A percentile compares a stretch with the other conserved stretches of the same genome.
phyloP scores from a whole-genome alignment of 92 coral and sea anemone genomes.

The Palythoa grandiflora region DNA sequence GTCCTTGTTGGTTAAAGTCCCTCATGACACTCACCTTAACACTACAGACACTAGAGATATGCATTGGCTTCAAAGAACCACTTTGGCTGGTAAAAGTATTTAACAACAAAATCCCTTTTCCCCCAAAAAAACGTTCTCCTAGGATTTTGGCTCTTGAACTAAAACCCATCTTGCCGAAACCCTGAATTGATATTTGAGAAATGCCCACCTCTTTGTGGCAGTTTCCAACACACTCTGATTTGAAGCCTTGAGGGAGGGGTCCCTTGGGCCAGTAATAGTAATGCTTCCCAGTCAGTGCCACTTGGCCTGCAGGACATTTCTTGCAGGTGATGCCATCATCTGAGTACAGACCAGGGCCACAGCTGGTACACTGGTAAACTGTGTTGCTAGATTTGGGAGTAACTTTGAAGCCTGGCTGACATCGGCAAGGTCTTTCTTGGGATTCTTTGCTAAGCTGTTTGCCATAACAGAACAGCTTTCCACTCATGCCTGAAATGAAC shows the following conservation, averaged over 20 bases:
- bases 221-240: slow-evolving; percentile 74
- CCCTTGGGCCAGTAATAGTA: slow-evolving; percentile 64
- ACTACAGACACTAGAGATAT: no score
- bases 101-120: no score
- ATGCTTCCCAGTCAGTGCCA: slow-evolving; percentile 83
- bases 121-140: background rate
- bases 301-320: slow-evolving; percentile 71
- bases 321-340: slow-evolving; percentile 63
- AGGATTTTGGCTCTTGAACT: background rate
- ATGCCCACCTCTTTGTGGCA: slow-evolving; percentile 66
- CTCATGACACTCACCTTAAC: no score
- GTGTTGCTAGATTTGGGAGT: background rate
- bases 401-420: slow-evolving; percentile 79
- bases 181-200: background rate
- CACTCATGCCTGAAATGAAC: slow-evolving; percentile 21
- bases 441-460: background rate
- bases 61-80: no score
- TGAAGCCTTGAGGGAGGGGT: slow-evolving; percentile 72
- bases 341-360: slow-evolving; percentile 60
- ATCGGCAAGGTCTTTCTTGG: slow-evolving; percentile 51
- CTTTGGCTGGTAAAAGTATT: no score
- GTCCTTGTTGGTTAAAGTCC: no score
- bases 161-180: background rate
- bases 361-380: slow-evolving; percentile 43
- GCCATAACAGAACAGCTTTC: slow-evolving; percentile 1